A percentile compares a stretch with the other conserved stretches of the same genome.
phyloP scores from a whole-genome alignment of 2,888 invertebrate species.

The Euzophera pinguis region DNA sequence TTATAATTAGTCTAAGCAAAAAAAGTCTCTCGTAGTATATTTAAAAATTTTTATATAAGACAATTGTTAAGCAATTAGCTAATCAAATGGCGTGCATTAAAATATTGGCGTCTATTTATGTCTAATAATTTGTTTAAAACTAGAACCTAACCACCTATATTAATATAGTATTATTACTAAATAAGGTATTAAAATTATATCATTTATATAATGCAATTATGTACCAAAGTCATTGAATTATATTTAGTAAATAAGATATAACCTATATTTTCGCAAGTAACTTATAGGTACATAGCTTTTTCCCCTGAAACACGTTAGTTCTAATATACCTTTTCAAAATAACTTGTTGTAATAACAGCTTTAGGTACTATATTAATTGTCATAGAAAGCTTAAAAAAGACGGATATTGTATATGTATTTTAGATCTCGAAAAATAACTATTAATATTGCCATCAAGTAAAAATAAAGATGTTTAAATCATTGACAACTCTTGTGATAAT shows the following conservation, averaged over 20 bases:
- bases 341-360: slow-evolving; percentile 13
- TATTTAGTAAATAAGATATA: slow-evolving; percentile 15
- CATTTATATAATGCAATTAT: slow-evolving; percentile 22
- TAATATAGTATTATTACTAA: not conserved
- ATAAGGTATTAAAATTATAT: not conserved
- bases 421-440: slow-evolving; percentile 27
- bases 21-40: not conserved
- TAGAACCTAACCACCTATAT: slow-evolving; percentile 1
- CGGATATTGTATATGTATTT: too few species aligned
- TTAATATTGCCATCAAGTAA: slow-evolving; percentile 30
- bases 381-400: not conserved
- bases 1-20: slow-evolving; percentile 45
- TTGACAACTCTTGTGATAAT: slow-evolving; percentile 78
- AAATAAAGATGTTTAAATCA: slow-evolving; percentile 43
- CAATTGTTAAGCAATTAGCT: too few species aligned
- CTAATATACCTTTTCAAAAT: too few species aligned
- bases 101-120: too few species aligned
- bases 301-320: too few species aligned
- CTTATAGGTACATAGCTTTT: too few species aligned
- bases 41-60: not conserved
- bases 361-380: slow-evolving; percentile 9
- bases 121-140: too few species aligned
- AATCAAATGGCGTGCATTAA: too few species aligned
- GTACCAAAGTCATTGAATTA: slow-evolving; percentile 40
- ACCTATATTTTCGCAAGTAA: not conserved